These are phyloP conservation scores for Chrysomela aeneicollis DNA, from an alignment of 2,888 invertebrate genomes.

Conservation along the genomic window DNA sequence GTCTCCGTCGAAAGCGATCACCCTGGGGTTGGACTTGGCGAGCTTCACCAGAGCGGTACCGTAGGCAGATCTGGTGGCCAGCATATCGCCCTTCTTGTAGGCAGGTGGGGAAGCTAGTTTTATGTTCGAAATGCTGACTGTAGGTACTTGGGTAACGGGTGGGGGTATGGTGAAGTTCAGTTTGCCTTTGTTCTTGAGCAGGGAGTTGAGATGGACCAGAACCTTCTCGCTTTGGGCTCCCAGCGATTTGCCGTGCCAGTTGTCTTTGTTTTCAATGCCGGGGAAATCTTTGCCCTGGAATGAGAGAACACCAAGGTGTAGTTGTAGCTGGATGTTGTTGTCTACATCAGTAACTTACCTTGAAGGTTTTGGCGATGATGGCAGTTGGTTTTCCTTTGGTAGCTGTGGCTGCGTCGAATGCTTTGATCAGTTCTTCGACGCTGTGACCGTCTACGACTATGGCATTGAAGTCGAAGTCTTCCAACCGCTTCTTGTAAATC, in stretches of 20 bases:
- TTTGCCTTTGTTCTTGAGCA: slow-evolving; percentile 74
- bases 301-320: neutral
- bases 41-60: slow-evolving; percentile 93
- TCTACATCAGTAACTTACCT: slow-evolving; percentile 58
- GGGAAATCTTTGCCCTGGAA: slow-evolving; percentile 84
- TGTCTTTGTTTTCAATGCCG: slow-evolving; percentile 88
- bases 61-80: slow-evolving; percentile 93
- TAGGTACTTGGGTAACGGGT: slow-evolving; percentile 73
- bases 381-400: slow-evolving; percentile 88
- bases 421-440: slow-evolving; percentile 87
- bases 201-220: slow-evolving; percentile 69
- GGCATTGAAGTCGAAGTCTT: slow-evolving; percentile 90
- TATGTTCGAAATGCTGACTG: slow-evolving; percentile 74
- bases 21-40: slow-evolving; percentile 74
- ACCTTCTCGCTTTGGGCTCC: slow-evolving; percentile 80
- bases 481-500: slow-evolving; percentile 80
- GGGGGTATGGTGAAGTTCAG: slow-evolving; percentile 65
- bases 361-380: slow-evolving; percentile 93
- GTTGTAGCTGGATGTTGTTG: neutral
- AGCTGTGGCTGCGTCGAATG: slow-evolving; percentile 79
- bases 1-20: slow-evolving; percentile 95
- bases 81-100: slow-evolving; percentile 78
- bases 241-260: slow-evolving; percentile 98
- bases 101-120: slow-evolving; percentile 79
- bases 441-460: slow-evolving; percentile 96